Evolutionary conservation across 2,888 invertebrate species (phyloP).

Genomic region (Stenchaetothrips biformis): DNA sequence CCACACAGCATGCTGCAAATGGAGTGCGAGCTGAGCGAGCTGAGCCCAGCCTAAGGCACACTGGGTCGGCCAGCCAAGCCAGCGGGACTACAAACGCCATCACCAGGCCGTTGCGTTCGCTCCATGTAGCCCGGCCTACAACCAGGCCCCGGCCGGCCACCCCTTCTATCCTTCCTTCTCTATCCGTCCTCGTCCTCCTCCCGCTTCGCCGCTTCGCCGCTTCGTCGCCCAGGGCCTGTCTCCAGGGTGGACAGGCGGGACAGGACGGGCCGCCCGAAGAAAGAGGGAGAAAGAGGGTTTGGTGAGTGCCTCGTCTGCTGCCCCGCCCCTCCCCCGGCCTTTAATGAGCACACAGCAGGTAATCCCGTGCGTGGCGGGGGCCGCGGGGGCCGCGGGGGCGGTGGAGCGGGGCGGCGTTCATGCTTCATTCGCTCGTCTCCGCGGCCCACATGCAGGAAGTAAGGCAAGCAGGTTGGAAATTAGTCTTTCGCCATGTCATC

Average conservation of each 20-base stretch:
- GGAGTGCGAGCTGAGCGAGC: constrained; percentile 4
- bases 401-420: not conserved
- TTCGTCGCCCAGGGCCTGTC: not conserved
- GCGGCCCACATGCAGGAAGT: too few relatives aligned
- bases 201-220: not conserved
- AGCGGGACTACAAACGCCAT: not conserved
- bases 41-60: not conserved
- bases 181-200: not conserved
- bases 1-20: constrained; percentile 15
- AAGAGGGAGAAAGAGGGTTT: not conserved
- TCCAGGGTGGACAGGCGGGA: not conserved
- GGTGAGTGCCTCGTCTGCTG: not conserved
- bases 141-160: not conserved
- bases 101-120: not conserved
- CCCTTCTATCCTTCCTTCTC: not conserved
- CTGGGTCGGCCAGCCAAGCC: not conserved
- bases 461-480: too few relatives aligned
- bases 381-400: not conserved
- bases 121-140: not conserved
- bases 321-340: not conserved
- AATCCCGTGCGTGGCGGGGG: not conserved
- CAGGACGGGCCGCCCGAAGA: not conserved
- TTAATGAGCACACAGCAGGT: not conserved
- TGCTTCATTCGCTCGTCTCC: not conserved
- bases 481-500: too few relatives aligned